These are phyloP conservation scores for Trimorus sp. DNA, from an alignment of 2,888 invertebrate genomes.

Conservation along the genomic window DNA sequence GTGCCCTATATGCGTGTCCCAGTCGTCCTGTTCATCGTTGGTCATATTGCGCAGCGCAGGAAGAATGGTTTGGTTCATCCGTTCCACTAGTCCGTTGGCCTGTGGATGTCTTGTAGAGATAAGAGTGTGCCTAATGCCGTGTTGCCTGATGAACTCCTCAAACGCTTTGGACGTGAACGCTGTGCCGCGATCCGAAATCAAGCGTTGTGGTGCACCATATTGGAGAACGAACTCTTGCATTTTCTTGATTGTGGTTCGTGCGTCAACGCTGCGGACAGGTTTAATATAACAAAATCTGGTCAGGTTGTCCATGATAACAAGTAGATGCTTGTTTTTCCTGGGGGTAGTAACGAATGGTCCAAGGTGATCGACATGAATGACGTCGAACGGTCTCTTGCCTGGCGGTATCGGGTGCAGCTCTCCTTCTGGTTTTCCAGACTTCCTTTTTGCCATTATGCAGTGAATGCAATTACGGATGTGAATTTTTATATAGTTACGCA, in stretches of 20 bases:
- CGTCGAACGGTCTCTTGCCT: slow-evolving; percentile 24
- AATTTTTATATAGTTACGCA: background rate
- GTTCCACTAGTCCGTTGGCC: too few relatives aligned
- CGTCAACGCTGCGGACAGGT: too few relatives aligned
- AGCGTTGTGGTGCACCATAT: too few relatives aligned
- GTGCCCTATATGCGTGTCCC: slow-evolving; percentile 7
- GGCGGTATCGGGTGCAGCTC: slow-evolving; percentile 18
- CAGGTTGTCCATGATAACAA: slow-evolving; percentile 22
- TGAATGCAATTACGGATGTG: background rate
- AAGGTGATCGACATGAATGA: slow-evolving; percentile 28
- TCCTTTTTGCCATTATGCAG: background rate
- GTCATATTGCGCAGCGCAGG: too few relatives aligned
- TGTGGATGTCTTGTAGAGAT: too few relatives aligned
- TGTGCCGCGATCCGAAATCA: too few relatives aligned
- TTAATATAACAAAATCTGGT: slow-evolving; percentile 1
- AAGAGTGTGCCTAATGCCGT: too few relatives aligned
- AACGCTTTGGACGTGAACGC: too few relatives aligned
- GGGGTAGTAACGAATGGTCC: slow-evolving; percentile 18
- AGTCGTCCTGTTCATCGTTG: slow-evolving; percentile 27
- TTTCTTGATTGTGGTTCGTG: too few relatives aligned
- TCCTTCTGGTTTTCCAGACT: background rate
- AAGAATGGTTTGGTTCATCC: too few relatives aligned
- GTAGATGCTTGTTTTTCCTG: background rate
- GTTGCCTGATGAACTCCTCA: too few relatives aligned
- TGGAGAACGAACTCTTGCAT: too few relatives aligned